These are phyloP conservation scores for Oscheius sp. DNA, from an alignment of 2,888 invertebrate genomes.

Conservation along the genomic window DNA sequence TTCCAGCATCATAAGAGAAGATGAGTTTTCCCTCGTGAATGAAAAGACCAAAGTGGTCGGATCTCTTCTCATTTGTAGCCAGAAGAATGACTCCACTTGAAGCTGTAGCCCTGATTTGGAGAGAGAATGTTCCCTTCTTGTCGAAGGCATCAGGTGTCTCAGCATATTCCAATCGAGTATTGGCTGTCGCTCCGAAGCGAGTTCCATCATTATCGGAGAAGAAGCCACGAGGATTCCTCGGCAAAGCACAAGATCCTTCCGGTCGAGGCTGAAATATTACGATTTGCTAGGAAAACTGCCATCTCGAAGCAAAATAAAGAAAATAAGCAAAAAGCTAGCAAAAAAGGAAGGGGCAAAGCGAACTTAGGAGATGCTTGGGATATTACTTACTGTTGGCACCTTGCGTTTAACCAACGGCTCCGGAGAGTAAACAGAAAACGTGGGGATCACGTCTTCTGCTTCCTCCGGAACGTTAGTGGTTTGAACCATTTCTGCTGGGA, in stretches of 20 bases:
- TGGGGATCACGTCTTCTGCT: too few relatives aligned
- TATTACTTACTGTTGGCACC: neutral
- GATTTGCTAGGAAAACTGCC: neutral
- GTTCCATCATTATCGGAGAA: conserved; percentile 66
- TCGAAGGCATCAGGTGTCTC: conserved; percentile 64
- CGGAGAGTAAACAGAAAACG: neutral
- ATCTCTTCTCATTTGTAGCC: conserved; percentile 75
- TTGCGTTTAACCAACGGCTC: neutral
- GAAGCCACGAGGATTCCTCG: conserved; percentile 47
- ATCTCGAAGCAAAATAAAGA: conserved; percentile 1
- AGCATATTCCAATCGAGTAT: conserved; percentile 71
- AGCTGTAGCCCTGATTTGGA: conserved; percentile 82
- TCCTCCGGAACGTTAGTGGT: neutral
- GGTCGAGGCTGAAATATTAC: conserved; percentile 38
- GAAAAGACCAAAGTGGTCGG: conserved; percentile 87
- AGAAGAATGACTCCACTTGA: conserved; percentile 85
- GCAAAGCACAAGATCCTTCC: conserved; percentile 59
- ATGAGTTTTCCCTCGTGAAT: conserved; percentile 85
- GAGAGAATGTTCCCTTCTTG: conserved; percentile 76
- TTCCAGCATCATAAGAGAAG: conserved; percentile 84
- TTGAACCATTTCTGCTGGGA: neutral
- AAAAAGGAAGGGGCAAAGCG: neutral
- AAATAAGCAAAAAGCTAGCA: conserved; percentile 13
- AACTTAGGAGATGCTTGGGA: neutral
- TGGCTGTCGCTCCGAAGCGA: conserved; percentile 70